Base-by-base conservation (phyloP, 2,113 vertebrate species). In the Cephalopholis sonnerati region DNA sequence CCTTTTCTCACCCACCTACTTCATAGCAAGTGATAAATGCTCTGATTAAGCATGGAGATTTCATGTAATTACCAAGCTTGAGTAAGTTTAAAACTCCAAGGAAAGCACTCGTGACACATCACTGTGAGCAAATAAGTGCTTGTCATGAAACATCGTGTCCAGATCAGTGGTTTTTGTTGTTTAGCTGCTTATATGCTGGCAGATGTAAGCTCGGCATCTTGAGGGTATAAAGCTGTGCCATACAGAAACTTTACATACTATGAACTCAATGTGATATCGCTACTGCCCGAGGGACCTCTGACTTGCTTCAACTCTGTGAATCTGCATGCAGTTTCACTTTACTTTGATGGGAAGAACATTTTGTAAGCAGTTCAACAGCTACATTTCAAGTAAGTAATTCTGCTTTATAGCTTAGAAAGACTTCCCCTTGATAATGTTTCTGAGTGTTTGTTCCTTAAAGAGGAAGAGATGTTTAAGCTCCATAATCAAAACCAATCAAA, bases 131-230 rank as follows among this genome's bases (percentile, higher is more conserved):
- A 67, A 70, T 48, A 55, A 67, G 62, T 67, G 62, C 41, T 73
- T 87, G 84, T 90, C 84, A 82, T 69, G 57, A 61, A 41, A 53
- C 64, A 91, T 91, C 55, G 24, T 65, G 55, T 87, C 84, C 66
- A 89, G 36, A 74, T 84, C 80, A 82, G 44, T 57, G 54, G 32
- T 51, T 75, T 81, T 68, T 74, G 65, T 59, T 83, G n/a, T 77
- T 84, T 70, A 63, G 58, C 55, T 87, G 41, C 64, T 57, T 24
- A 74, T 81, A 77, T 85, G 79, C 80, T 88, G 68, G 57, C 66
- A 63, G 61, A 86, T 78, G 57, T 41, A 54, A 9, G 32, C 62
- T 24, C 16, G 48, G 17, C 57, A 74, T 83, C 58, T 73, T 20
- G 15, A 67, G 66, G 74, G 87, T 69, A 36, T 32, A 25, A 81